These are phyloP conservation scores for Coregonus clupeaformis DNA, from an alignment of 2,113 vertebrate genomes.

Conservation along the genomic window DNA sequence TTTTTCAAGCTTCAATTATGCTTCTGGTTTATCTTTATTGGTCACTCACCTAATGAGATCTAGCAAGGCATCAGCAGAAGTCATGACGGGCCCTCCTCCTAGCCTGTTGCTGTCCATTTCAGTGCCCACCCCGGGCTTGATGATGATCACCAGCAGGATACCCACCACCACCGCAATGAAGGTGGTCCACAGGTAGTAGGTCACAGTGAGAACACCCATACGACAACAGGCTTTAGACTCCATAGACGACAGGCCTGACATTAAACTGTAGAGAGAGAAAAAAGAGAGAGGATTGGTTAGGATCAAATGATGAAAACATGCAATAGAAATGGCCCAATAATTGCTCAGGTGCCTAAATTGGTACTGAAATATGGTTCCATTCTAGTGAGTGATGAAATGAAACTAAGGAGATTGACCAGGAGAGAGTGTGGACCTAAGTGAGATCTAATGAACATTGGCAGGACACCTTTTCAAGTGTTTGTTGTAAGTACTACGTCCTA, in stretches of 20 bases:
- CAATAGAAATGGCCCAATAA: not conserved
- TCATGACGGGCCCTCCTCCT: slow-evolving; percentile 77
- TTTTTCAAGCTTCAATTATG: not conserved
- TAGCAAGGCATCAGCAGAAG: slow-evolving; percentile 84
- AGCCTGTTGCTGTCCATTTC: slow-evolving; percentile 77
- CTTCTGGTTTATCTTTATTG: not conserved
- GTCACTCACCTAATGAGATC: slow-evolving; percentile 82
- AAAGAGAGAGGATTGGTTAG: not conserved
- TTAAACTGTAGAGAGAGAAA: slow-evolving; percentile 70
- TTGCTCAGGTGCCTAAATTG: not conserved
- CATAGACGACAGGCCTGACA: slow-evolving; percentile 88
- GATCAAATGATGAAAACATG: no score
- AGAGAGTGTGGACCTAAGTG: no score
- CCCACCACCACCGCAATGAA: slow-evolving; percentile 85
- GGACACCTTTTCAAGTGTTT: no score
- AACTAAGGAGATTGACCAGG: no score
- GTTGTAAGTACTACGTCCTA: no score
- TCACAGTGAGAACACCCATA: slow-evolving; percentile 86
- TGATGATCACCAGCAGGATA: slow-evolving; percentile 81
- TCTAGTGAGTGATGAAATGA: not conserved
- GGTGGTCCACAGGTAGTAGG: slow-evolving; percentile 91
- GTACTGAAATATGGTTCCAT: not conserved
- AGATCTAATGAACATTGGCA: not conserved
- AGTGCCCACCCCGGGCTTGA: slow-evolving; percentile 82
- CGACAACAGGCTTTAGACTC: slow-evolving; percentile 83